Base-by-base conservation (phyloP, 2,797 vertebrate genomes). In the Falco columbarius region DNA sequence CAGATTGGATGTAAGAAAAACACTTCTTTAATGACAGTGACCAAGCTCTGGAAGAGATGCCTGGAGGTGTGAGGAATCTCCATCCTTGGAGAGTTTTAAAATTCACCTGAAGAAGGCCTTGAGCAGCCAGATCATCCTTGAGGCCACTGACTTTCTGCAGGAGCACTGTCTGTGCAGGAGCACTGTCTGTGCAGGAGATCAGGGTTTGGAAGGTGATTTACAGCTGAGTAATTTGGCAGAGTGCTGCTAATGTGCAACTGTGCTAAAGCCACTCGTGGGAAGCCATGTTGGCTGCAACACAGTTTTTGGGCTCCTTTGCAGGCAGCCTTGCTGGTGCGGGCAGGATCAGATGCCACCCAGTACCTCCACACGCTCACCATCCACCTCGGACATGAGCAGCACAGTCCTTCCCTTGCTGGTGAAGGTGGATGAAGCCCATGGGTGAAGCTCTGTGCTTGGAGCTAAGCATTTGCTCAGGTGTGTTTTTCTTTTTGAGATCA, bases 371-470 rank as follows among this genome's bases (percentile, higher is more conserved):
- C 1, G 3, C 34, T 38, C 17, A 1, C 30, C 13, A 1, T 3
- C 32, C 59, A 4, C 30, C 61, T 17, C 2, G 1, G 27, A 6
- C 1, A 0, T 7, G 51, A 26, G 34, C 2, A 3, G 36, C 72
- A n/a, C 12, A 1, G 23, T 13, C 42, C 30, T n/a, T 7, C 10
- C 38, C 46, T 26, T 13, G 21, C 36, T 12, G 16, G 23, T 8
- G 5, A 14, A 73, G 86, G 22, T 3, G 4, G 20, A 3, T 0
- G 24, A 22, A 63, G 27, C 21, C 65, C 6, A 0, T 1, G 44
- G 55, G 26, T 56, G 29, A n/a, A 49, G 66, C 34, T 14, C 10
- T 34, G 59, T 5, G 24, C 67, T 46, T 14, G 12, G 20, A 59
- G 54, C 11, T 23, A 3, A 24, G 32, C 5, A 0, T 32, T 51